Evolutionary conservation across 1,140 invertebrate genomes (phyloP).

Genomic region (Micrasema minimum): DNA sequence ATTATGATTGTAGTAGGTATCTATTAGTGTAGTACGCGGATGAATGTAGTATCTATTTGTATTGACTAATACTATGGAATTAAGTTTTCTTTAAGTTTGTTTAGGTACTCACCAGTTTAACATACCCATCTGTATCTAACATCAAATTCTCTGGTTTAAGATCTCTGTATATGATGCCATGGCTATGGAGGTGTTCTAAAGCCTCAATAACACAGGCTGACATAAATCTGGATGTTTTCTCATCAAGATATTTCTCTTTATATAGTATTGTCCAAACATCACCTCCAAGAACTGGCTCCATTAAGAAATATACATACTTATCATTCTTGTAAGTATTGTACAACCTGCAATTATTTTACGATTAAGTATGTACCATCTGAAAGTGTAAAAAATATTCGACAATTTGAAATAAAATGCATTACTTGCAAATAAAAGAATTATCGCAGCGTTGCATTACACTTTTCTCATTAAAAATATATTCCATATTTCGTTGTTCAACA

Average conservation of each 20-base stretch:
- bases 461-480: constrained; percentile 93
- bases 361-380: too few species aligned
- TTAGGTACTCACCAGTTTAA: constrained; percentile 86
- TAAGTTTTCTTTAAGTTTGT: too few species aligned
- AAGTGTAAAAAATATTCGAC: too few species aligned
- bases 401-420: constrained; percentile 38
- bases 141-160: constrained; percentile 97
- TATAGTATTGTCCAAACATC: constrained; percentile 97
- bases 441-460: constrained; percentile 86
- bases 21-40: too few species aligned
- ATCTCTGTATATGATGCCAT: constrained; percentile 92
- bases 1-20: too few species aligned
- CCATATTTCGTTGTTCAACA: constrained; percentile 91
- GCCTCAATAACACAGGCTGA: constrained; percentile 92
- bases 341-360: constrained; percentile 73
- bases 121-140: constrained; percentile 86
- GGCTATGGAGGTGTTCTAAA: constrained; percentile 88
- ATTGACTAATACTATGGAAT: too few species aligned
- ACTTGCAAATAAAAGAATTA: constrained; percentile 87
- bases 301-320: constrained; percentile 96
- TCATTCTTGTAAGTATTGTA: constrained; percentile 94
- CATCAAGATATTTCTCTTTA: constrained; percentile 85
- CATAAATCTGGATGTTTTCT: constrained; percentile 87
- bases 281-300: constrained; percentile 96
- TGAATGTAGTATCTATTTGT: too few species aligned